A percentile compares a stretch with the other conserved stretches of the same genome.
These are phyloP conservation scores for Paracanthobrama guichenoti DNA, from an alignment of 2,113 vertebrate species.

Conservation along the genomic window DNA sequence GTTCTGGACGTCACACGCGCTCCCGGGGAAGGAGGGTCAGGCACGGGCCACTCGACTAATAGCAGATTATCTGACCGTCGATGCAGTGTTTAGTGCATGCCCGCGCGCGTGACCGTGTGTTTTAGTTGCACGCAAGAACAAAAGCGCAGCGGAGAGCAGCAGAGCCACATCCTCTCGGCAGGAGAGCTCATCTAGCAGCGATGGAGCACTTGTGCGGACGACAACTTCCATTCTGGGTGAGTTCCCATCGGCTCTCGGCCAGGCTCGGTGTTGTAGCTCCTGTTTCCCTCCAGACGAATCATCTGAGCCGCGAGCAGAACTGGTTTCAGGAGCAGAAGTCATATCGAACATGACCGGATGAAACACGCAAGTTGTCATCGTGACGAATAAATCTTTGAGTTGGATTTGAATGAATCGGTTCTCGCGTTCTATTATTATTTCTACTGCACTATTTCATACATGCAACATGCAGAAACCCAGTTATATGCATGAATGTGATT, in stretches of 20 bases:
- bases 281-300: too few relatives aligned
- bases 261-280: too few relatives aligned
- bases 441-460: too few relatives aligned
- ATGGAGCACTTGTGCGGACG: conserved; percentile 77
- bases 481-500: too few relatives aligned
- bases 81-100: conserved; percentile 6
- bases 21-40: conserved; percentile 33
- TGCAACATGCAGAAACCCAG: too few relatives aligned
- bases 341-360: too few relatives aligned
- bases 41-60: neutral
- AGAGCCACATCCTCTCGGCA: conserved; percentile 49
- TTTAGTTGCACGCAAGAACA: conserved; percentile 30
- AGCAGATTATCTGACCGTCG: conserved; percentile 7
- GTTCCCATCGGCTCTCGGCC: conserved; percentile 41
- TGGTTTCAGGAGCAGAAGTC: too few relatives aligned
- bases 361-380: too few relatives aligned
- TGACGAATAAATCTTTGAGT: too few relatives aligned
- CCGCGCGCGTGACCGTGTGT: conserved; percentile 49
- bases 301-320: too few relatives aligned
- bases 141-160: conserved; percentile 39
- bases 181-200: conserved; percentile 48
- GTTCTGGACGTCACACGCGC: conserved; percentile 20
- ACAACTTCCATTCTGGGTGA: conserved; percentile 76
- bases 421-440: too few relatives aligned
- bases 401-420: too few relatives aligned